phyloP scores from a whole-genome alignment of 2,888 invertebrate species.

The Eristalis tenax region DNA sequence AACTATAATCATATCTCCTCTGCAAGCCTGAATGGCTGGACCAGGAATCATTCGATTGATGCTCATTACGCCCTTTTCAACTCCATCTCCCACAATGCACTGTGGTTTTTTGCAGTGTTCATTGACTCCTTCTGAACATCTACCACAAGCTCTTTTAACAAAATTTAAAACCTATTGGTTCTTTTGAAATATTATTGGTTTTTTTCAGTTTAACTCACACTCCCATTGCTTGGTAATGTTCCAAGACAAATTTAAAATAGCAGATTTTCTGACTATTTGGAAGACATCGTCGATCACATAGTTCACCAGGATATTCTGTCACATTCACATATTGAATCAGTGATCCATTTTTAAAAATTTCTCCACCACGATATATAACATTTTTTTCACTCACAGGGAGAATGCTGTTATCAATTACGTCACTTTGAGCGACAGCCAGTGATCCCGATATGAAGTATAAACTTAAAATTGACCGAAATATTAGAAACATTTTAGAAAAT shows the following conservation, averaged over 20 bases:
- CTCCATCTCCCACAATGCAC: conserved; percentile 82
- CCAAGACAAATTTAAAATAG: conserved; percentile 80
- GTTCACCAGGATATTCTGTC: conserved; percentile 68
- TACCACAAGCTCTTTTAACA: conserved; percentile 80
- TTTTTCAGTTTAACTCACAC: conserved; percentile 75
- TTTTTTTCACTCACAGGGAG: background rate
- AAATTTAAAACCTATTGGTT: background rate
- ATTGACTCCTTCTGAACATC: conserved; percentile 79
- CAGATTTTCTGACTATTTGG: conserved; percentile 77
- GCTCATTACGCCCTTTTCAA: conserved; percentile 80
- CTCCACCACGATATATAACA: background rate
- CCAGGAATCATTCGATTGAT: conserved; percentile 82
- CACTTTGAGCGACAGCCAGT: background rate
- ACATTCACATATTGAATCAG: conserved; percentile 63
- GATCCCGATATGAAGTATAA: conserved; percentile 4
- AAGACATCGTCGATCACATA: conserved; percentile 77
- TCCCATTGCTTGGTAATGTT: conserved; percentile 81
- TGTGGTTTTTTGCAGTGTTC: conserved; percentile 81
- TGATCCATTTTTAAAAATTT: background rate
- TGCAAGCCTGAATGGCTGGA: conserved; percentile 86
- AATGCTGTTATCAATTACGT: conserved; percentile 12
- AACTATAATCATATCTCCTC: conserved; percentile 89
- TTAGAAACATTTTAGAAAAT: conserved; percentile 3
- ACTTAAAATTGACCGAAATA: background rate
- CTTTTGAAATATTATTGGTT: background rate